A percentile compares a stretch with the other conserved stretches of the same genome.
Evolutionary conservation across 2,113 vertebrate species (phyloP).

Genomic region (Cinclus mexicanus): DNA sequence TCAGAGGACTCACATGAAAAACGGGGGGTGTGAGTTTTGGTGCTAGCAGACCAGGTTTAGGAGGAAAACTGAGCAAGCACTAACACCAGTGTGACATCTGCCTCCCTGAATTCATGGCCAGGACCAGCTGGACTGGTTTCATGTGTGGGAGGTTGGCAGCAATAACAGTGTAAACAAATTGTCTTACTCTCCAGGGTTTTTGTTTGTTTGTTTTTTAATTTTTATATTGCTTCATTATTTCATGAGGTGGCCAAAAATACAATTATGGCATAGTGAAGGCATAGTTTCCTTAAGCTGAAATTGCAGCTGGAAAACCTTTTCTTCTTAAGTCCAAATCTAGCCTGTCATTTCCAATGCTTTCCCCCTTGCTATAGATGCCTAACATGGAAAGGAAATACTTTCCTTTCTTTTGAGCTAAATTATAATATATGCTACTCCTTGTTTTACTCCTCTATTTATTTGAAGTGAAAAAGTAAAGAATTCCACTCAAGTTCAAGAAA

Average conservation of each 20-base stretch:
- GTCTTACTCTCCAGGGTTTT: not conserved
- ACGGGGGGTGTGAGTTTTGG: not conserved
- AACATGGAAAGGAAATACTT: not conserved
- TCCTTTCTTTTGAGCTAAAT: not conserved
- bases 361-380: not conserved
- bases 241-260: not conserved
- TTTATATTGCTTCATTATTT: not conserved
- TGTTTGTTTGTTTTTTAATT: too few relatives aligned
- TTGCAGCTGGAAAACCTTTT: not conserved
- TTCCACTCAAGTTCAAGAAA: not conserved
- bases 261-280: not conserved
- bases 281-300: not conserved
- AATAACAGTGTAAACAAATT: not conserved
- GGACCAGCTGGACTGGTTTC: not conserved
- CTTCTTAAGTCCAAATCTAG: not conserved
- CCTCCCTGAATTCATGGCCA: accelerated
- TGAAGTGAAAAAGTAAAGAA: not conserved
- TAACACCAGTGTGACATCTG: accelerated
- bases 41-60: not conserved
- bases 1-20: accelerated
- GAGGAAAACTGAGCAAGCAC: not conserved
- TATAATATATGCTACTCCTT: not conserved
- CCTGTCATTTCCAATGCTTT: not conserved
- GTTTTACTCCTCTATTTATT: not conserved
- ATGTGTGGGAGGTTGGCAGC: accelerated